Base-by-base conservation (phyloP, 2,888 invertebrate species). In the Trachelus stipa region DNA sequence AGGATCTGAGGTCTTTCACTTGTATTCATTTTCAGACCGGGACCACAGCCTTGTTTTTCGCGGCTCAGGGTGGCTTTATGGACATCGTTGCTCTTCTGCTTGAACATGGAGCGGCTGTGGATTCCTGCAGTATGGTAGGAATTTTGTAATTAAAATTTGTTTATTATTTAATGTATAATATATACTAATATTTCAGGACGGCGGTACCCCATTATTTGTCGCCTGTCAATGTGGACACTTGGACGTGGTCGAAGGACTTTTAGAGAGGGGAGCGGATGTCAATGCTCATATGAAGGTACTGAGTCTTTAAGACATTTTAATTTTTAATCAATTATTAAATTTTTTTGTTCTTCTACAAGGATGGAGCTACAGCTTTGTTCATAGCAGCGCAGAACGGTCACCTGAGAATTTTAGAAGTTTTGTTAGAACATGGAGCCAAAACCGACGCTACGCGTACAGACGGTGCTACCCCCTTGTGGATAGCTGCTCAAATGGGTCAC, bases 331-430 rank as follows among this genome's bases (percentile, higher is more conserved):
- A 6, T 71, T 15, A 12, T 30, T 71, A n/a, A 6, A 31, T 9
- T 9, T 0, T 69, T 73, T 77, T 79, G n/a, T 75, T 73, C n/a
- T 75, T 1, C 30, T 30, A 9, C 15, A 71, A 71, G 98, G 98
- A 98, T 92, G 96, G 96, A 78, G 98, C 98, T 11, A 97, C 96
- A 0, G 97, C 98, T 0, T 93, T 98, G 81, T 98, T 98, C 92
- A 97, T 98, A 82, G 96, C 98, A 6, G 95, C 98, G 3, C 98
- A 98, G 93, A 98, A 98, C 92, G 98, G 98, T 0, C 98, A 98
- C 92, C 94, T 95, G 84, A 95, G 96, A 30, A 96, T 96, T 83
- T 94, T 97, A 81, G 93, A 94, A 78, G 93, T 95, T 85, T 93
- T 98, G 77, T 89, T 98, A 81, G 92, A 93, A 9, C 94, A 94